Conservation (phyloP, 1,140 invertebrate species). For the Sarcophaga peregrina region DNA sequence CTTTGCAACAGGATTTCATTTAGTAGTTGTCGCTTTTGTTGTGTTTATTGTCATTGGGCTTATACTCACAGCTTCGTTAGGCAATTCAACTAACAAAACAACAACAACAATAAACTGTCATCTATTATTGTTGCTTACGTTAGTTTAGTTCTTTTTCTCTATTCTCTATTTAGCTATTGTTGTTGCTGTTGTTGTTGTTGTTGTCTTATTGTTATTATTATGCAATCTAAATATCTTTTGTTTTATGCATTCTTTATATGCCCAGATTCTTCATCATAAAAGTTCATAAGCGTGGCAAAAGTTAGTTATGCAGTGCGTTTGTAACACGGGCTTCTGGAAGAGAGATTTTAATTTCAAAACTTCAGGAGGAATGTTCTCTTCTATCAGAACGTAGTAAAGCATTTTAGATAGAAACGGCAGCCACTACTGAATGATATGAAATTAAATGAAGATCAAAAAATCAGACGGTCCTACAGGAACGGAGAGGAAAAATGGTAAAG, state of each 20-base stretch:
- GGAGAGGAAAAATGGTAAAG: too few relatives aligned
- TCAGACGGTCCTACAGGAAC: too few relatives aligned
- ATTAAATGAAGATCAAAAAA: too few relatives aligned
- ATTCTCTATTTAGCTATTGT: neutral
- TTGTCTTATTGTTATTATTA: neutral
- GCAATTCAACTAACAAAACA: constrained; percentile 34
- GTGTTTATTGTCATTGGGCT: constrained; percentile 36
- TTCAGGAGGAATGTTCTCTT: too few relatives aligned
- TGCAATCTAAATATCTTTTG: constrained; percentile 27
- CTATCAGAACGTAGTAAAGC: too few relatives aligned
- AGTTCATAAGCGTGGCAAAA: too few relatives aligned
- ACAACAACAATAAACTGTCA: constrained; percentile 1
- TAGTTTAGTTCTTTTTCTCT: constrained; percentile 3
- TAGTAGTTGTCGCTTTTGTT: constrained; percentile 34
- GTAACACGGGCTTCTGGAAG: too few relatives aligned
- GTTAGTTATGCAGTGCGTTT: too few relatives aligned
- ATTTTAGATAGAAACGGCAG: too few relatives aligned
- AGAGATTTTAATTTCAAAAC: too few relatives aligned
- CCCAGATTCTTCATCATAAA: neutral
- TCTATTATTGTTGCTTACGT: too few relatives aligned
- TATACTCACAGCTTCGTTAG: constrained; percentile 38
- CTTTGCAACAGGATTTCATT: constrained; percentile 40
- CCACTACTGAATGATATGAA: too few relatives aligned
- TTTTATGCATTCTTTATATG: neutral
- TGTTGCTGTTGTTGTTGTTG: neutral